Evolutionary conservation across 2,888 invertebrate genomes (phyloP).

Genomic region (Cheilosia vulpina): DNA sequence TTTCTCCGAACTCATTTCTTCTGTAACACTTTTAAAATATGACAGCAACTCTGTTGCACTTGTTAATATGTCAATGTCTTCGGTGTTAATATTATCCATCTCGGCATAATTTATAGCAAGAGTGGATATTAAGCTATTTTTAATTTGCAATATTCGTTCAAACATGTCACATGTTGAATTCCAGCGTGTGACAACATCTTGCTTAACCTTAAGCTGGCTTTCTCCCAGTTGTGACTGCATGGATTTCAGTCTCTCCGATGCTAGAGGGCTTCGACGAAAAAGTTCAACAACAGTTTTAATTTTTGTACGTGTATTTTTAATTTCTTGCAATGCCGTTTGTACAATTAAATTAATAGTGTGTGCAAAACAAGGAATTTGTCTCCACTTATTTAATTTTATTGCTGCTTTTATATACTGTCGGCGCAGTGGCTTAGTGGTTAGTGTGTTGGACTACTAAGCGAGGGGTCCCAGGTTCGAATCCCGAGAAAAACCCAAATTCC

Average conservation of each 20-base stretch:
- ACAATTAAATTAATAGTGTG: constrained; percentile 26
- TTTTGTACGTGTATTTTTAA: constrained; percentile 9
- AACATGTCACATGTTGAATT: constrained; percentile 38
- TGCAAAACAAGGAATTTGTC: constrained; percentile 29
- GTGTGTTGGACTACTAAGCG: too few relatives aligned
- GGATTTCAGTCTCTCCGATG: constrained; percentile 9
- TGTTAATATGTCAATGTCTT: constrained; percentile 11
- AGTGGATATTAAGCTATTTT: constrained; percentile 3
- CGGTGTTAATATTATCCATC: background rate
- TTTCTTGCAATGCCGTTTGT: constrained; percentile 13
- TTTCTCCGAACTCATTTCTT: constrained; percentile 30
- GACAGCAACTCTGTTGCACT: background rate
- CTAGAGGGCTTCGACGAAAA: constrained; percentile 12
- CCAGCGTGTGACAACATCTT: constrained; percentile 9
- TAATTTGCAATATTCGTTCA: constrained; percentile 3
- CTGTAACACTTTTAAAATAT: constrained; percentile 24
- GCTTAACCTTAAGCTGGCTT: constrained; percentile 15
- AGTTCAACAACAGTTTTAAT: constrained; percentile 14
- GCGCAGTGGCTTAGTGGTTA: too few relatives aligned
- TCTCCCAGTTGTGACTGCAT: constrained; percentile 14
- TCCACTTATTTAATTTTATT: constrained; percentile 13
- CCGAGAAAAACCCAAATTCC: too few relatives aligned
- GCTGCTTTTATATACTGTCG: too few relatives aligned
- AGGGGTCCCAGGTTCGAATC: too few relatives aligned
- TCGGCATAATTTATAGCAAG: constrained; percentile 6